Base-by-base conservation (phyloP, 1,140 invertebrate species). In the Paraescarpia echinospica region DNA sequence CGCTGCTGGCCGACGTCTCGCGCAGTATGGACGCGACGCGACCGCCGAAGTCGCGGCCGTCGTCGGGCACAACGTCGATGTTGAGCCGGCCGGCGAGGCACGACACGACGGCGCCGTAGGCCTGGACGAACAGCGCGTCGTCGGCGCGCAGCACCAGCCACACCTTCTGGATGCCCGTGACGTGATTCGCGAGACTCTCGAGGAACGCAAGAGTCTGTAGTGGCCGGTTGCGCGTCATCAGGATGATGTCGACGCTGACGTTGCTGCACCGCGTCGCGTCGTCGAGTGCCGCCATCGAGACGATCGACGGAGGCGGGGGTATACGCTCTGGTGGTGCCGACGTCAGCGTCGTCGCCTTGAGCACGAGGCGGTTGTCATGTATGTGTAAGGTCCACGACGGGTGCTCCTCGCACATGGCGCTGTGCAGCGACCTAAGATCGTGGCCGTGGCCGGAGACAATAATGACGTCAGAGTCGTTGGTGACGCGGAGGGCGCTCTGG, bases 191-290 rank as follows among this genome's bases (percentile, higher is more conserved):
- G 48, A 92, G 77, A 88, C 51, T 88, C 1, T 92, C 92, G 48
- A 92, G 34, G 77, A 92, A 92, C 34, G 51, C 92, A 33, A 92
- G 88, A 35, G 92, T 89, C 51, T 92, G 92, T 22, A 88, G 92
- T 27, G 92, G 92, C 59, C 92, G 92, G 92, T 92, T 92, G 48
- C 59, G 51, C 33, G 35, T 92, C 35, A 92, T 59, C 48, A 92
- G 59, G 35, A 92, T 92, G 33, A 92, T 33, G 92, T 92, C 92
- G 34, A 22, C 90, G 59, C 59, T 77, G 59, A 31, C 59, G 90
- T 90, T 22, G 34, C 9, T 33, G 90, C 90, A 90, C 2, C 35
- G 90, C n/a, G 90, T 22, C 9, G 14, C 90, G 35, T n/a, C 34
- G 35, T 90, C 34, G 90, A 41, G n/a, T 31, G 90, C n/a, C 18